These are phyloP conservation scores for Lathamus discolor DNA, from an alignment of 2,113 vertebrate genomes.

Conservation along the genomic window DNA sequence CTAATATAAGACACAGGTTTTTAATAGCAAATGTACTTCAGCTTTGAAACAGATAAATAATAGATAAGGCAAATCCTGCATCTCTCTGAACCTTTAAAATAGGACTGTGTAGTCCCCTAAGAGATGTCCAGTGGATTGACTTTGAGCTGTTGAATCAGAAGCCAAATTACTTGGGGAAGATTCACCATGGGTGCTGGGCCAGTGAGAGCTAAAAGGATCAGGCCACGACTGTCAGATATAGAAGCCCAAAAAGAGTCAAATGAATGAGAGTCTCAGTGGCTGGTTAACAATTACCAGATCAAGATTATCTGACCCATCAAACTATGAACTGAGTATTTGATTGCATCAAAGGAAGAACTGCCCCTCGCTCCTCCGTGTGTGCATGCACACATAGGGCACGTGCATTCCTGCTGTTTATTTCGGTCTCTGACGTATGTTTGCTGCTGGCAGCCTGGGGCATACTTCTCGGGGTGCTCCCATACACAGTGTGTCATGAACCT, in stretches of 20 bases:
- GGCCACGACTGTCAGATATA: accelerated
- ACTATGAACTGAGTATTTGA: neutral
- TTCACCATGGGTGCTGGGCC: accelerated
- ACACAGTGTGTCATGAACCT: neutral
- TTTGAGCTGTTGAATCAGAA: neutral
- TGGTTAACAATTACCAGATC: neutral
- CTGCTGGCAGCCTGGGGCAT: neutral
- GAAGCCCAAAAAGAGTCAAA: neutral
- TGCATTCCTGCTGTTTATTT: neutral
- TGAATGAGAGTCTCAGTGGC: neutral
- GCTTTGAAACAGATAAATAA: neutral
- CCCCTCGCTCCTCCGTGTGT: accelerated
- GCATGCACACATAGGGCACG: accelerated
- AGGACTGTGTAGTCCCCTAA: neutral
- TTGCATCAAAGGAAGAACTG: neutral
- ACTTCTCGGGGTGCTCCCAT: neutral
- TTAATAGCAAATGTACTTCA: neutral
- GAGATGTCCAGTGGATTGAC: neutral
- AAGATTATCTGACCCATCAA: neutral
- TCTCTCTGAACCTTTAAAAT: neutral
- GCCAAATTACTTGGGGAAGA: neutral
- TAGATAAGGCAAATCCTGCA: neutral
- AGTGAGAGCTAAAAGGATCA: neutral
- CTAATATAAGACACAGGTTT: neutral
- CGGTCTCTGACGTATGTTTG: neutral